Evolutionary conservation across 2,888 invertebrate species (phyloP), one percentile per base, ranked within the genome.

Genomic region (Apocheima hispidaria): DNA sequence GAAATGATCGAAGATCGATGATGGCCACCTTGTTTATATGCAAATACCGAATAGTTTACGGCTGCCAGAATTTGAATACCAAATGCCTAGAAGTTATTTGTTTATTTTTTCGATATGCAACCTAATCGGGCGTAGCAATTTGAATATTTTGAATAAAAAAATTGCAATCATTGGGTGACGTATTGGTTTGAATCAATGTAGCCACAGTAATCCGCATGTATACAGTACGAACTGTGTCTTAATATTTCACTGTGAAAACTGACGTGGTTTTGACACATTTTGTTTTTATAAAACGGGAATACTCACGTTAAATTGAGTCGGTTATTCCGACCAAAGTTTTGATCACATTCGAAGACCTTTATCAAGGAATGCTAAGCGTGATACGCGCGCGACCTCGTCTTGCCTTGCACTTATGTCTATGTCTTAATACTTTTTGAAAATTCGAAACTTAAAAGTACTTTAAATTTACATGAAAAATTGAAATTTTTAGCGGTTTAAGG

Each of bases 1-100:
- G 83, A 84, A 83, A 87, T 85, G 69, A 83, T 79, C 73, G 65
- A 66, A 87, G 87, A 90, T 90, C 83, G 84, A 86, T 87, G 81
- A 86, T 83, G 72, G 78, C 66, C 72, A 81, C 80, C 84, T 87
- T 86, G 86, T 92, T 85, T 91, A 90, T 88, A 92, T 92, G 92
- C 87, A 90, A 92, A 92, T 91, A 65, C 65, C 60, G 56, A 70
- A 78, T 82, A 81, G 79, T 84, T 83, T 72, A 77, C 81, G 81
- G 80, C 73, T 71, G 79, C 62, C 77, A 74, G 73, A 81, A 91
- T 91, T 90, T 90, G 88, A 90, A 88, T 85, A 88, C 84, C 86
- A 90, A 91, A 91, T 89, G 4, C n/a, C 28, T 12, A 77, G 75
- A 77, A 77, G 67, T 71, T 80, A 74, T 74, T 87, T 89, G 86